phyloP scores from a whole-genome alignment of 2,888 invertebrate species.

The Pimpla rufipes region DNA sequence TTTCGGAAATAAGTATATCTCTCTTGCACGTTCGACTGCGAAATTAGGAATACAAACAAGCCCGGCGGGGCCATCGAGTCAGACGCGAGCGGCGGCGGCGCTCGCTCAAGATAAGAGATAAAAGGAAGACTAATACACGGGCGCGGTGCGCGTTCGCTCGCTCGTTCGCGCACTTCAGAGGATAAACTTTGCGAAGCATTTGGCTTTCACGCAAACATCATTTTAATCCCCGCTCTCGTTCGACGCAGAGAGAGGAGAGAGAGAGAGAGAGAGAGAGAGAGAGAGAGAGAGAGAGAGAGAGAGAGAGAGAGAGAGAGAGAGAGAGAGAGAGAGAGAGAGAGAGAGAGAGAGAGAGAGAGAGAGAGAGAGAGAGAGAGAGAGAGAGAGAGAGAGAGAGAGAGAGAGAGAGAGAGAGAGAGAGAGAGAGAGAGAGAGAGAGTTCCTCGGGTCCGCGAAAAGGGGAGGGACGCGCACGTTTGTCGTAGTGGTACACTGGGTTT shows the following conservation, averaged over 20 bases:
- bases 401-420: constrained; percentile 60
- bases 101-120: constrained; percentile 77
- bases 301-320: constrained; percentile 61
- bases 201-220: constrained; percentile 85
- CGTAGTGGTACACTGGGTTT: constrained; percentile 52
- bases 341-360: constrained; percentile 54
- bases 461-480: constrained; percentile 48
- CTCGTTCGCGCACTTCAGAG: constrained; percentile 80
- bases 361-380: constrained; percentile 64
- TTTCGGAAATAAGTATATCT: constrained; percentile 62
- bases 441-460: constrained; percentile 45
- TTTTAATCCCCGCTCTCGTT: constrained; percentile 84
- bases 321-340: constrained; percentile 17
- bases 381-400: constrained; percentile 23
- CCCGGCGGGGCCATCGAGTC: constrained; percentile 31
- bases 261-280: constrained; percentile 17
- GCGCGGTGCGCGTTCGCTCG: constrained; percentile 54
- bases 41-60: constrained; percentile 79
- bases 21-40: constrained; percentile 68
- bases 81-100: constrained; percentile 44
- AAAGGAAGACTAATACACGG: constrained; percentile 83
- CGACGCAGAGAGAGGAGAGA: constrained; percentile 71
- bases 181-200: constrained; percentile 85
- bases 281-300: constrained; percentile 54
- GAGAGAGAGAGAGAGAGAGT: constrained; percentile 48